Evolutionary conservation across 1,140 invertebrate species (phyloP).

Genomic region (Dendroctonus valens): DNA sequence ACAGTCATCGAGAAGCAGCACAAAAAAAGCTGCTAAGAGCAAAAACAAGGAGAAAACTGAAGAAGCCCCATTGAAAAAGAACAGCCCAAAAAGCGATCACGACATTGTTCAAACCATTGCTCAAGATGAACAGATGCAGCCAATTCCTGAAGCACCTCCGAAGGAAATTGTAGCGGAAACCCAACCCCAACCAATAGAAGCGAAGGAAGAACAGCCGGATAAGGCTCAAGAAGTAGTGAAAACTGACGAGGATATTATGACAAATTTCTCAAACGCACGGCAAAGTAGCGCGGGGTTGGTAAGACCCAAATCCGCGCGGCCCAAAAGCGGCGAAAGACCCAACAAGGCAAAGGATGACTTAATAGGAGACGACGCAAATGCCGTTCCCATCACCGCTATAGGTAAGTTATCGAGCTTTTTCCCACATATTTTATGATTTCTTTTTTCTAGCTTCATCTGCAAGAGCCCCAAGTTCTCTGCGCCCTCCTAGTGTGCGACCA

Average conservation of each 20-base stretch:
- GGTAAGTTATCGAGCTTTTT: not conserved
- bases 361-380: too few relatives aligned
- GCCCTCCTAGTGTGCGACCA: constrained; percentile 68
- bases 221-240: not conserved
- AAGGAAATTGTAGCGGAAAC: too few relatives aligned
- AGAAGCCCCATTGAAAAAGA: not conserved
- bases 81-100: not conserved
- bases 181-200: not conserved
- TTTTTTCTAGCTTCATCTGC: constrained; percentile 28
- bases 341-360: too few relatives aligned
- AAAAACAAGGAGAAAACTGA: constrained; percentile 4
- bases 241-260: constrained; percentile 1
- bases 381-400: too few relatives aligned
- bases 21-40: not conserved
- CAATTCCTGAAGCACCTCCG: too few relatives aligned
- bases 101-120: too few relatives aligned
- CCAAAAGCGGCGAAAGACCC: constrained; percentile 36
- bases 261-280: constrained; percentile 16
- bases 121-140: not conserved
- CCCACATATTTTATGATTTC: not conserved
- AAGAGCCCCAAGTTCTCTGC: constrained; percentile 55
- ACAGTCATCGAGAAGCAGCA: not conserved
- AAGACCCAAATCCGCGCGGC: constrained; percentile 39
- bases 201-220: not conserved
- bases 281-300: constrained; percentile 23